Conservation (phyloP, 2,797 vertebrate genomes). For the Fratercula arctica region DNA sequence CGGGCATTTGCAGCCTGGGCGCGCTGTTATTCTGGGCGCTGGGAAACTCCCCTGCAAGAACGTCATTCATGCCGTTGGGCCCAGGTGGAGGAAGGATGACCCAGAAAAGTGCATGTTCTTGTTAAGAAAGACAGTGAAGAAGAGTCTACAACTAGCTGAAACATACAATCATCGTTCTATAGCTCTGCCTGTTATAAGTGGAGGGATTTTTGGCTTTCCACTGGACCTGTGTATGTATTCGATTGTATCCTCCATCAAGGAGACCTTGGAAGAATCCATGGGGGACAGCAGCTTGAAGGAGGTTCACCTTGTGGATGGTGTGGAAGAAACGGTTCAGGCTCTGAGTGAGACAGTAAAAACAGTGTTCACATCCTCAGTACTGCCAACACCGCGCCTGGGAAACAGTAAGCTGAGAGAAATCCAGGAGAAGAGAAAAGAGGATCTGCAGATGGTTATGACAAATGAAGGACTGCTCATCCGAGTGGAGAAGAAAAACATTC, state of each 20-base stretch:
- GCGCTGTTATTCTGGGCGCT: slow-evolving; percentile 57
- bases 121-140: slow-evolving; percentile 73
- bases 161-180: slow-evolving; percentile 63
- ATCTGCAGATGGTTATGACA: slow-evolving; percentile 46
- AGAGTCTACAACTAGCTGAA: slow-evolving; percentile 76
- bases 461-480: slow-evolving; percentile 76
- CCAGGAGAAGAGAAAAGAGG: background rate
- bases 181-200: slow-evolving; percentile 85
- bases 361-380: background rate
- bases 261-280: slow-evolving; percentile 51
- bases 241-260: slow-evolving; percentile 77
- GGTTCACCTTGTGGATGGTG: slow-evolving; percentile 80
- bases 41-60: slow-evolving; percentile 81
- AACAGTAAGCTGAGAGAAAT: background rate
- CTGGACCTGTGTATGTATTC: slow-evolving; percentile 71
- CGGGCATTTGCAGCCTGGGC: slow-evolving; percentile 68
- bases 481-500: slow-evolving; percentile 74
- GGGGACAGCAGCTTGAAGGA: slow-evolving; percentile 69
- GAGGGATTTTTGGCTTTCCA: slow-evolving; percentile 83
- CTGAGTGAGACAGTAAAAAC: slow-evolving; percentile 62
- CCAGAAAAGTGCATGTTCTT: background rate
- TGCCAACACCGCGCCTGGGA: rapidly evolving
- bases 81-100: slow-evolving; percentile 66
- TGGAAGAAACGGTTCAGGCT: slow-evolving; percentile 38
- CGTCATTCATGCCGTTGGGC: slow-evolving; percentile 87